Conservation (phyloP, 2,888 invertebrate genomes). For the Aelia acuminata region DNA sequence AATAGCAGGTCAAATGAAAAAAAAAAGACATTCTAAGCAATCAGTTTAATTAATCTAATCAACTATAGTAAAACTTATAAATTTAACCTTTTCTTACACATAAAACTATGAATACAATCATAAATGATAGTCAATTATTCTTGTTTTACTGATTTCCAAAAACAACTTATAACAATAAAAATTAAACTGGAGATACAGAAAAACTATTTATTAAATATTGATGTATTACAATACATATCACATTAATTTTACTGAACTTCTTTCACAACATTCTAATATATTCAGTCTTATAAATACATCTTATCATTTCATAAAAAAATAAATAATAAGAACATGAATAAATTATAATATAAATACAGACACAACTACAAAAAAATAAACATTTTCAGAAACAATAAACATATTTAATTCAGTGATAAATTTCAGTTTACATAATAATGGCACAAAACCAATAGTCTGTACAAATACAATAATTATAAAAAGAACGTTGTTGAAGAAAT, state of each 20-base stretch:
- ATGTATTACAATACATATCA: slow-evolving; percentile 15
- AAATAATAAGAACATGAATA: not conserved
- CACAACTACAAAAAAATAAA: not conserved
- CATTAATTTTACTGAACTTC: not conserved
- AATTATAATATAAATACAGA: not conserved
- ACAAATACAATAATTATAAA: not conserved
- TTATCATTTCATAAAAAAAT: not conserved
- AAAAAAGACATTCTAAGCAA: not conserved
- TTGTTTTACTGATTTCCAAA: not conserved
- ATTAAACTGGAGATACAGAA: not conserved
- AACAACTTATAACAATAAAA: not conserved
- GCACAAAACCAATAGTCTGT: not conserved
- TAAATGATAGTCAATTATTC: not conserved
- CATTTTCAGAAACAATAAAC: not conserved
- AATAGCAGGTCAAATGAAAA: not conserved
- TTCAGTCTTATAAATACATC: slow-evolving; percentile 13
- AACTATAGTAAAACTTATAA: not conserved
- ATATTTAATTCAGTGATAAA: not conserved
- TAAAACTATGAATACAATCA: not conserved
- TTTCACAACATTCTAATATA: not conserved
- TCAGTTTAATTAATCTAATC: not conserved
- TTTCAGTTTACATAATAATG: not conserved
- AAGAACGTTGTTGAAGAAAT: not conserved
- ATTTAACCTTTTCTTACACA: not conserved
- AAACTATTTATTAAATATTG: not conserved